Evolutionary conservation across 2,797 vertebrate species (phyloP).

Genomic region (Artibeus lituratus): DNA sequence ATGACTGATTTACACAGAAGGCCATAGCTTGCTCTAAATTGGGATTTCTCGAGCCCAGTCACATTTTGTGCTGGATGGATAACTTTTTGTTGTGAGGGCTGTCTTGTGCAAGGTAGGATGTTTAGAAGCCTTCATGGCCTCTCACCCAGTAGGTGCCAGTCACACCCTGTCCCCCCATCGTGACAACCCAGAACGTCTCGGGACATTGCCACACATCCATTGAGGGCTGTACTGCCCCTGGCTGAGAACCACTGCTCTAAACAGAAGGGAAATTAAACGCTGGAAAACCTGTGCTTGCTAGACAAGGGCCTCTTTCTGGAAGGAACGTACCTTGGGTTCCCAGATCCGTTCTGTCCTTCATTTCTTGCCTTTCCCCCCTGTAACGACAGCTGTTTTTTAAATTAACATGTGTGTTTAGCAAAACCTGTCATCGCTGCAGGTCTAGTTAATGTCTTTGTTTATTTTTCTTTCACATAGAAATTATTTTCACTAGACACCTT

Average conservation of each 20-base stretch:
- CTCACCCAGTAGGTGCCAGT: not conserved
- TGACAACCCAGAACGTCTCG: not conserved
- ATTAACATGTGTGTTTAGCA: not conserved
- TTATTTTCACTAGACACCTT: not conserved
- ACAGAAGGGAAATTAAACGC: not conserved
- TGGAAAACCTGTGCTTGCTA: not conserved
- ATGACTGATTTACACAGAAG: not conserved
- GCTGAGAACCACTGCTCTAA: not conserved
- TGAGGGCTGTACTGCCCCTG: not conserved
- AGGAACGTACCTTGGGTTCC: not conserved
- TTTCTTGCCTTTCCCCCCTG: not conserved
- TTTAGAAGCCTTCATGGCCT: not conserved
- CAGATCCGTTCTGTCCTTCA: not conserved
- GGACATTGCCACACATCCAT: not conserved
- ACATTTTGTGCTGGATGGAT: not conserved
- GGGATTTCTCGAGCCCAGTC: not conserved
- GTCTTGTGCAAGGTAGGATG: not conserved
- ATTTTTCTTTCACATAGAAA: not conserved
- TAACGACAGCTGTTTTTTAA: constrained; percentile 14
- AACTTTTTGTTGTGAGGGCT: not conserved
- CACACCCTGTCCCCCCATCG: not conserved
- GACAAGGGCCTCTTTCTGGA: not conserved
- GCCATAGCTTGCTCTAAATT: not conserved
- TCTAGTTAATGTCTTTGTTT: not conserved
- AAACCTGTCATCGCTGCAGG: not conserved